Evolutionary conservation across 1,140 invertebrate species (phyloP), one percentile per base, ranked within the genome.

Genomic region (Scaptomyza pallida): DNA sequence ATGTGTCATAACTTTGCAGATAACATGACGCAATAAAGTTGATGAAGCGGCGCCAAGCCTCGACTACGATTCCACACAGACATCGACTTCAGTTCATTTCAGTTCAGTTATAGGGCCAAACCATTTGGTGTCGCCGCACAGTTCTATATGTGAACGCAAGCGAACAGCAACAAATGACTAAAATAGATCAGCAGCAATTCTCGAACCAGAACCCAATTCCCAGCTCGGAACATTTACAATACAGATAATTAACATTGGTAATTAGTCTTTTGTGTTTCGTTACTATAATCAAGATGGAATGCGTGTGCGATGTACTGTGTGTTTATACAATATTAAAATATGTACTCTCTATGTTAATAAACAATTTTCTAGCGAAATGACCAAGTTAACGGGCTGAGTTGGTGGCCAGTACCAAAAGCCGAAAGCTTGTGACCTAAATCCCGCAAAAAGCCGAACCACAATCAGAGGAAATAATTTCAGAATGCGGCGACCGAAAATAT

Each of bases 401-500:
- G 57, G 12, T 33, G 55, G 60, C 44, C 10, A 40, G 41, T 40
- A 54, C 15, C 10, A 5, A 52, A 33, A 51, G 12, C 40, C 26
- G 48, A 12, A 13, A 65, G 15, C 16, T 13, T 45, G 17, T 5
- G 21, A 40, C 21, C 44, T 26, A n/a, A 33, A 63, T 5, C 30
- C 37, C 21, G 33, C 5, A 16, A 35, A 13, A 26, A 10, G 21
- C 55, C 62, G 57, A 62, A 19, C 16, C 63, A 43, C 30, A 44
- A 59, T 44, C 33, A 41, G 13, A 21, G 17, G 40, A 52, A 54
- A 12, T 47, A 41, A 37, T 40, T 54, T 75, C 79, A 83, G 35
- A 68, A 90, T 91, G 90, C 72, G 90, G 72, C 81, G 86, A 45
- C 90, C 89, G 16, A 91, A 91, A 71, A 85, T 91, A 62, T 91